Conservation (phyloP, 2,797 vertebrate genomes). For the Rhinella marina region DNA sequence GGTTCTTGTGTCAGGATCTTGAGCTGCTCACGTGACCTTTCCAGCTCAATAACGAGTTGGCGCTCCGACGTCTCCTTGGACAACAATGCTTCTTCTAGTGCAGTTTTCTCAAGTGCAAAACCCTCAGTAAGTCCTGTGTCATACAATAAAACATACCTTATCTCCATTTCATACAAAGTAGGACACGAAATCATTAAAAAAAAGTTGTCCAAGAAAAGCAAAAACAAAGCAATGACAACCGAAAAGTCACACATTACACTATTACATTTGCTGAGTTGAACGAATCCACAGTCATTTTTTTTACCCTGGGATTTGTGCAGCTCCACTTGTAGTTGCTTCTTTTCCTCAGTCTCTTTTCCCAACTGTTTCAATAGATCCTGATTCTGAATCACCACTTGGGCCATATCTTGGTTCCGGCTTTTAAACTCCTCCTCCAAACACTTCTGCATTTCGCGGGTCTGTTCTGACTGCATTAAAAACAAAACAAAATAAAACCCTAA, state of each 20-base stretch:
- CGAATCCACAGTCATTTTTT: slow-evolving; percentile 17
- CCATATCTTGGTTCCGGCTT: slow-evolving; percentile 77
- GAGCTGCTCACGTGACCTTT: slow-evolving; percentile 78
- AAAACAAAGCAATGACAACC: not conserved
- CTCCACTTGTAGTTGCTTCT: slow-evolving; percentile 82
- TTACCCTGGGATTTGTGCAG: slow-evolving; percentile 92
- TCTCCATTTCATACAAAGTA: not conserved
- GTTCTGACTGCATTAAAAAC: slow-evolving; percentile 78
- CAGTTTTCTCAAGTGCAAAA: slow-evolving; percentile 84
- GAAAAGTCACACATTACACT: not conserved
- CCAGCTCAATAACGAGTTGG: slow-evolving; percentile 83
- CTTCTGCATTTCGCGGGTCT: slow-evolving; percentile 79
- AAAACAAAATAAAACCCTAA: not conserved
- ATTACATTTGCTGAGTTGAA: not conserved
- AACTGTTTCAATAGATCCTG: slow-evolving; percentile 82
- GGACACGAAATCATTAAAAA: not conserved
- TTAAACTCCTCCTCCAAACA: slow-evolving; percentile 83
- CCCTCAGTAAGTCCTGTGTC: slow-evolving; percentile 87
- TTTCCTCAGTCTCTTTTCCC: slow-evolving; percentile 79
- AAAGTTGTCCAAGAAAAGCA: not conserved
- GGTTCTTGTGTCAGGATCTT: slow-evolving; percentile 82
- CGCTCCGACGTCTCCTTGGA: slow-evolving; percentile 85
- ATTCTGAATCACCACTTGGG: slow-evolving; percentile 82
- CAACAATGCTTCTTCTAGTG: slow-evolving; percentile 82
- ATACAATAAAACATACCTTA: slow-evolving; percentile 27